These are phyloP conservation scores for Epicampocera succincta DNA, from an alignment of 2,888 invertebrate genomes.

Conservation along the genomic window DNA sequence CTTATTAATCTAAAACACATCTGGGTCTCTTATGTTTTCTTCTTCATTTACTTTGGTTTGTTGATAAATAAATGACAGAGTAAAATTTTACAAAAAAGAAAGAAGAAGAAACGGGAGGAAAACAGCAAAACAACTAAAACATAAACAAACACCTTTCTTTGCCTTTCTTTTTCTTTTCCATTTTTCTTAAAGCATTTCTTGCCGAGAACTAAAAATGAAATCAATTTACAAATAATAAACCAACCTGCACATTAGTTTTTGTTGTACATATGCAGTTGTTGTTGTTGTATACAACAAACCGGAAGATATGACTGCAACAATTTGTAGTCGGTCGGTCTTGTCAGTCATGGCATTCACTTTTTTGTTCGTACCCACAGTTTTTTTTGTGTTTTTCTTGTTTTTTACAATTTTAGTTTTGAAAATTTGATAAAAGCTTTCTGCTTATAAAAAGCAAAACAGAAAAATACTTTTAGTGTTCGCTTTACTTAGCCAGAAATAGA, in stretches of 20 bases:
- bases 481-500: not conserved
- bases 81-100: constrained; percentile 11
- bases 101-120: no score
- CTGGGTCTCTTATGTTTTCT: not conserved
- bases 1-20: constrained; percentile 39
- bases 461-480: not conserved
- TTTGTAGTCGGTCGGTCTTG: not conserved
- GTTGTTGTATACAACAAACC: constrained; percentile 40
- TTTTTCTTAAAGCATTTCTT: constrained; percentile 36
- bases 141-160: constrained; percentile 33
- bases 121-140: no score
- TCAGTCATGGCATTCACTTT: constrained; percentile 50
- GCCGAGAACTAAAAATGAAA: constrained; percentile 7
- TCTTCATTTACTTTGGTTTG: constrained; percentile 17
- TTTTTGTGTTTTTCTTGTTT: constrained; percentile 1
- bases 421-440: constrained; percentile 30
- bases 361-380: constrained; percentile 11
- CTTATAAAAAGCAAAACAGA: constrained; percentile 5
- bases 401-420: constrained; percentile 4
- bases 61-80: constrained; percentile 52
- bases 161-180: no score
- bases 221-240: not conserved
- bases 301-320: constrained; percentile 47
- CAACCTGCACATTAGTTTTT: constrained; percentile 23
- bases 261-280: constrained; percentile 17